Evolutionary conservation across 2,888 invertebrate species (phyloP).

Genomic region (Polylopha cassiicola): DNA sequence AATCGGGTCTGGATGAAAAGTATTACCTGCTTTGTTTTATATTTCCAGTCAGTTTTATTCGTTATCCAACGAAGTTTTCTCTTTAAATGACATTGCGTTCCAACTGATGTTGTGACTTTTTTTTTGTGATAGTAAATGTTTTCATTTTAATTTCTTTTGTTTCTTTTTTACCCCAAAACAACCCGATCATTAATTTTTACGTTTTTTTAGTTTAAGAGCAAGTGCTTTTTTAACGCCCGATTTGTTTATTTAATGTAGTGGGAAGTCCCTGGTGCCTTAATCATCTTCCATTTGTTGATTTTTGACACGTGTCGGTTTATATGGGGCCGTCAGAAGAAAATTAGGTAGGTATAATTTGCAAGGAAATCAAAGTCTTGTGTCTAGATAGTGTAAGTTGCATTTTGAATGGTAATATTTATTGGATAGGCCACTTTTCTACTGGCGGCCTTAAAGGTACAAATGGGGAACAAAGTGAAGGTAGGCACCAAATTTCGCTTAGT

Average conservation of each 20-base stretch:
- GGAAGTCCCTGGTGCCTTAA: constrained; percentile 53
- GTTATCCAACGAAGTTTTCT: constrained; percentile 2
- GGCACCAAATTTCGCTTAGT: no score
- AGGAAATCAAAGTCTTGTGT: no score
- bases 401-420: no score
- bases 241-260: constrained; percentile 13
- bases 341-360: no score
- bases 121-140: constrained; percentile 61
- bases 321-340: no score
- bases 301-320: no score
- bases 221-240: no score
- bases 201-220: constrained; percentile 3
- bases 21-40: constrained; percentile 1
- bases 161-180: constrained; percentile 36
- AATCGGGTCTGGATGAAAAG: no score
- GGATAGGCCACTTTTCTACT: no score
- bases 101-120: constrained; percentile 40
- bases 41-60: background rate
- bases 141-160: constrained; percentile 44
- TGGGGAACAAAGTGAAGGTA: no score
- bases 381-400: no score
- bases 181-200: background rate
- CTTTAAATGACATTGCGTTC: constrained; percentile 21
- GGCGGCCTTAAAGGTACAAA: no score
- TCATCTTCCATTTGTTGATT: constrained; percentile 47